Evolutionary conservation across 2,797 vertebrate genomes (phyloP).

Genomic region (Phaenicophaeus curvirostris): DNA sequence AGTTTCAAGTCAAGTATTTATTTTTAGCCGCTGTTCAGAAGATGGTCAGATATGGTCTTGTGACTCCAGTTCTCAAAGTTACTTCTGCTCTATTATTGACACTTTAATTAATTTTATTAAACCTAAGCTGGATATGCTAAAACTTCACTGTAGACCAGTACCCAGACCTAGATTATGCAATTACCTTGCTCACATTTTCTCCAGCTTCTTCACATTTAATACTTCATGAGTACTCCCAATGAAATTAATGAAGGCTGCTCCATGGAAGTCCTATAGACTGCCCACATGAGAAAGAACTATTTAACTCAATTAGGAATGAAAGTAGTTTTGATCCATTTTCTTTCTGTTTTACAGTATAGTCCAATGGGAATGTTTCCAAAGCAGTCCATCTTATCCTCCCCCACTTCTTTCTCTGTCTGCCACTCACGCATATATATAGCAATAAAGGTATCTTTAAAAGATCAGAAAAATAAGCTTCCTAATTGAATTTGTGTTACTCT

Average conservation of each 20-base stretch:
- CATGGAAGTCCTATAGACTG: background rate
- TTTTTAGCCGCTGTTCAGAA: background rate
- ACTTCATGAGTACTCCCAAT: background rate
- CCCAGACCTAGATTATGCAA: background rate
- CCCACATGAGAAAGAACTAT: background rate
- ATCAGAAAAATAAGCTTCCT: background rate
- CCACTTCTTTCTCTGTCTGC: background rate
- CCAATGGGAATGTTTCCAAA: background rate
- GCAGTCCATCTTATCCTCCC: background rate
- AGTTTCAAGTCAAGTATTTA: background rate
- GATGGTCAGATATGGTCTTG: background rate
- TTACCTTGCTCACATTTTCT: background rate
- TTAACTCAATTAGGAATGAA: background rate
- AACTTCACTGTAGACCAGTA: background rate
- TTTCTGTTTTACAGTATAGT: background rate
- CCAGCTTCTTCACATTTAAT: background rate
- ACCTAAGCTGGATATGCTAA: background rate
- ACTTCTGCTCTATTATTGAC: background rate
- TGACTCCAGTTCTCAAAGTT: background rate
- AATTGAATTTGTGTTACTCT: background rate
- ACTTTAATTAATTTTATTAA: background rate
- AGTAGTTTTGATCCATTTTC: background rate
- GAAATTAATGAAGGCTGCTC: background rate
- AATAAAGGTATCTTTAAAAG: background rate
- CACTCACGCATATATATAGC: background rate